Conservation (phyloP, 2,888 invertebrate species). For the Brachypalpus laphriformis region DNA sequence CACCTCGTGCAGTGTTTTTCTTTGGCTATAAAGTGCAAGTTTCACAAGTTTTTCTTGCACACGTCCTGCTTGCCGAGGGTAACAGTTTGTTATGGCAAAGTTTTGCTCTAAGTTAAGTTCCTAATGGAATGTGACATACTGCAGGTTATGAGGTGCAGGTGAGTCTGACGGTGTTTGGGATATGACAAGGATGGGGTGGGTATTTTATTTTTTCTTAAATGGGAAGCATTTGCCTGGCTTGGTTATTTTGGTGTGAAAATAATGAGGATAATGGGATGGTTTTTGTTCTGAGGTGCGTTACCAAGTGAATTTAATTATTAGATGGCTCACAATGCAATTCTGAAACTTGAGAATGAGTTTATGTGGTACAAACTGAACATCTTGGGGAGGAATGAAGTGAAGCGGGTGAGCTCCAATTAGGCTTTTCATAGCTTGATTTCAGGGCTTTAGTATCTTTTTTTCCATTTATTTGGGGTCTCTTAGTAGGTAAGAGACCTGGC, state of each 20-base stretch:
- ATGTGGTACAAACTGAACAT: no score
- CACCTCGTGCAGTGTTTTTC: conserved; percentile 48
- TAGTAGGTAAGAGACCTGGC: no score
- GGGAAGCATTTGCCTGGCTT: neutral
- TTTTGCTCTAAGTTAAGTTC: conserved; percentile 53
- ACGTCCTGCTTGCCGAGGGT: conserved; percentile 54
- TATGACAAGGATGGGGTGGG: conserved; percentile 39
- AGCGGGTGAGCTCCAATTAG: no score
- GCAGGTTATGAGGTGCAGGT: conserved; percentile 70
- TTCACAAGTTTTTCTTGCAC: conserved; percentile 45
- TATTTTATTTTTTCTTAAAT: neutral
- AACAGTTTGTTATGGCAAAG: conserved; percentile 66
- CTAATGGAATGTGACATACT: conserved; percentile 67
- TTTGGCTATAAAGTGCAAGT: conserved; percentile 64
- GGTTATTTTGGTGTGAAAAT: neutral
- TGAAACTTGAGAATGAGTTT: no score
- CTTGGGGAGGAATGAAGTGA: no score
- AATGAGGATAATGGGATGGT: neutral
- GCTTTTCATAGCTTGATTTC: no score
- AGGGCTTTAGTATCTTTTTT: no score
- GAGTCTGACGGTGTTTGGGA: conserved; percentile 25
- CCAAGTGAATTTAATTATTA: no score
- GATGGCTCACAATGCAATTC: no score
- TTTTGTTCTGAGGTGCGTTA: no score
- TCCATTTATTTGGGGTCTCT: no score